Percentiles rank a stretch among this genome's conserved stretches.
phyloP scores from a whole-genome alignment of 2,797 vertebrate genomes.

The Propithecus deckenii region DNA sequence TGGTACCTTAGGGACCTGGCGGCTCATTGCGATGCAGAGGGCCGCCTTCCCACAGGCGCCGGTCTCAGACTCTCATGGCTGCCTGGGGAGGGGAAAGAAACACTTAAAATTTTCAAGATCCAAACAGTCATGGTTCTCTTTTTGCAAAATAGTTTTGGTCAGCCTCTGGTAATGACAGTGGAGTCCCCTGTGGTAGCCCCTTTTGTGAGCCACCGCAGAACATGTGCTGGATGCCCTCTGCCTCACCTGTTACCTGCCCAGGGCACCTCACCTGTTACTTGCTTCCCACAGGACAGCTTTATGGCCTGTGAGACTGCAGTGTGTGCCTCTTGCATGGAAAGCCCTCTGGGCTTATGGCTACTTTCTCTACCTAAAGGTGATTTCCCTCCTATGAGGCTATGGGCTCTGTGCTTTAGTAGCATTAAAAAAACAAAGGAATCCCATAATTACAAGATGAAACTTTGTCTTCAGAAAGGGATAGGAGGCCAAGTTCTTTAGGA shows the following conservation, averaged over 20 bases:
- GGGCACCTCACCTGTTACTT: neutral
- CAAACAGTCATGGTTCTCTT: neutral
- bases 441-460: conserved; percentile 38
- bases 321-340: neutral
- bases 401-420: neutral
- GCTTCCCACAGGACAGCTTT: neutral
- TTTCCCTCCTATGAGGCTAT: neutral
- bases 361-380: neutral
- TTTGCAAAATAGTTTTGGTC: neutral
- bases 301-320: neutral
- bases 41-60: conserved; percentile 44
- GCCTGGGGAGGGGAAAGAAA: neutral
- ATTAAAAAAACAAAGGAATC: conserved; percentile 50
- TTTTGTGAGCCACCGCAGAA: neutral
- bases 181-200: neutral
- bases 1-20: conserved; percentile 49
- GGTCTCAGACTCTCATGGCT: neutral
- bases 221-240: neutral
- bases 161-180: neutral
- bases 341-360: neutral
- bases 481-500: neutral
- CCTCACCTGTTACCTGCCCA: neutral
- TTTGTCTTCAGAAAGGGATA: conserved; percentile 3
- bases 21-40: neutral
- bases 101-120: neutral